Evolutionary conservation across 2,888 invertebrate genomes (phyloP), one percentile per base, ranked within the genome.

Genomic region (Eupithecia abbreviata): DNA sequence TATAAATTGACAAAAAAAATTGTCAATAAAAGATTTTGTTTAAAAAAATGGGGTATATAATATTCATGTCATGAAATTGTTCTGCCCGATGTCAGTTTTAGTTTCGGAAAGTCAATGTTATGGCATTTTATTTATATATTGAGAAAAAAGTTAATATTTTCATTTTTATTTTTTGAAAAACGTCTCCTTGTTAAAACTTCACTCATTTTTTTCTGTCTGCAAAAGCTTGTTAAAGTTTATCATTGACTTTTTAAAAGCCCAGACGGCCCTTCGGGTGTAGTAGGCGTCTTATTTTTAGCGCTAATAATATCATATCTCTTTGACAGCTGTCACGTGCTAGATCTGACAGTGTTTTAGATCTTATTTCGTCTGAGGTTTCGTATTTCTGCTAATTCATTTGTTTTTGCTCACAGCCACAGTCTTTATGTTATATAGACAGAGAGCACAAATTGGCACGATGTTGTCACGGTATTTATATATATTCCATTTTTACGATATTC

Each of bases 301-400:
- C 73, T 67, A 73, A 73, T 73, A 73, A 41, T 15, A 49, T 6
- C 51, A 10, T 71, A 45, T 71, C 51, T 55, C 15, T 72, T 74
- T 77, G 77, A 72, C 77, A 77, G 69, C 9, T 72, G 74, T 74
- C 72, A 72, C 67, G 49, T 65, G 72, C 12, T 43, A n/a, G 30
- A 49, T 69, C 69, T 69, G 68, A 77, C 72, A 77, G 49, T 51
- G 42, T 18, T 58, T 75, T 51, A n/a, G 55, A 49, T 75, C 41
- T 67, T 66, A 30, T 67, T 67, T 66, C 13, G 18, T 73, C 18
- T 66, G 47, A 30, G 47, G 49, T 9, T 58, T 69, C 43, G 6
- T 74, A 30, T 74, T 73, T 47, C 55, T 41, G 47, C 58, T 45
- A 45, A 69, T 47, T 7, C 2, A 30, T 69, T 69, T 69, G 49